Evolutionary conservation across 1,140 invertebrate genomes (phyloP), one percentile per base, ranked within the genome.

Genomic region (Macrobrachium nipponense): DNA sequence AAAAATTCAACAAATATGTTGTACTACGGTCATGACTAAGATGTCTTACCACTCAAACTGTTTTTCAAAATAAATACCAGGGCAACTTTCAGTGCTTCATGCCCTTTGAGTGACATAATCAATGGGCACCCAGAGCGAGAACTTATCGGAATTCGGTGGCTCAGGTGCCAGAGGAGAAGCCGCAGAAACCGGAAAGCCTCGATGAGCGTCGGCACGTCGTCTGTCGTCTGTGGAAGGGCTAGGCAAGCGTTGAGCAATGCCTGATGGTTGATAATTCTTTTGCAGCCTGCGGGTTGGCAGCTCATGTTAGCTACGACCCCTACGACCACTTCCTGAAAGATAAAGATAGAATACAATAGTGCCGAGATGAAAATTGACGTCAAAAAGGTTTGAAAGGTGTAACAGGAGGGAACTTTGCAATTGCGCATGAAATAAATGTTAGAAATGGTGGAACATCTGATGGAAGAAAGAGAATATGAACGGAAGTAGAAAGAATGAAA

Each of bases 291-390:
- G 17, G 72, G 62, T 60, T 80, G 80, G 68, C 86, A 87, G 68
- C 86, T 83, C 18, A 87, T n/a, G 75, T 87, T 87, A 66, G 86
- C 86, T 23, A 82, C 86, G 14, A 87, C 86, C 20, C 86, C 86
- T 5, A 87, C 86, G 17, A 87, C 76, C 60, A 87, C 86, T 43
- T 87, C 86, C 86, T 87, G 60, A 12, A 51, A 51, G 12, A 51
- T 36, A 36, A 36, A 36, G 4, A 36, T 36, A 1, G 27, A 36
- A 36, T 36, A 4, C 27, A 4, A 36, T 36, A 36, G 27, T 4
- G 27, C 27, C 4, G 27, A 36, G 4, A 36, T 36, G 27, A 4
- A 36, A 36, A 36, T 36, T 36, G 27, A 36, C 27, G 4, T 1
- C 4, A 36, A 36, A 4, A 36, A 36, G 27, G 27, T 36, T 36